These are phyloP conservation scores for Ibidorhyncha struthersii DNA, from an alignment of 2,113 vertebrate genomes.

Conservation along the genomic window DNA sequence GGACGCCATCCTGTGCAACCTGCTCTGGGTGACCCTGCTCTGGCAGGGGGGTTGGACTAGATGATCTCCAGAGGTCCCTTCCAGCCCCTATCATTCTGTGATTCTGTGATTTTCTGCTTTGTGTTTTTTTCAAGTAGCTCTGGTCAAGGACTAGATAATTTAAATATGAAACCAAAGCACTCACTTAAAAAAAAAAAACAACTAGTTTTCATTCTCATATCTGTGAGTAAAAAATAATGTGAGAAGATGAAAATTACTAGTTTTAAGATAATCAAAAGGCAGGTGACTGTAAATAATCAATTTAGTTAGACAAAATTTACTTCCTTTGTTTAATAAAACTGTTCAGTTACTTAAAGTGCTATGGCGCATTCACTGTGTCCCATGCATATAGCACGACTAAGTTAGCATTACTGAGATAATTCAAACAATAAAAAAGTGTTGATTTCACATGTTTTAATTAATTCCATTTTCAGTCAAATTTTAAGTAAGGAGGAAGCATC, in stretches of 20 bases:
- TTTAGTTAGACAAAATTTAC: background rate
- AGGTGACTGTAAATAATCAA: background rate
- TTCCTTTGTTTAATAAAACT: background rate
- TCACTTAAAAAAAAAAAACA: background rate
- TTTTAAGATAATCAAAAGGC: background rate
- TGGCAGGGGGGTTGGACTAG: too few species aligned
- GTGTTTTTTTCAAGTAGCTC: background rate
- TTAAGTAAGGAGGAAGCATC: background rate
- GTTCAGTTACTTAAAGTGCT: background rate
- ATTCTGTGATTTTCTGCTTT: background rate
- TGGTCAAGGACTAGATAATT: background rate
- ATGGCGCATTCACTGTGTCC: background rate
- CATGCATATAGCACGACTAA: background rate
- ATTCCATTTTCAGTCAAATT: constrained; percentile 1
- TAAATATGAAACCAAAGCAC: background rate
- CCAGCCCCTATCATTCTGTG: too few species aligned
- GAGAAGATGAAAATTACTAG: background rate
- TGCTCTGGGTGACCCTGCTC: too few species aligned
- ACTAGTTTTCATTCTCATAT: background rate
- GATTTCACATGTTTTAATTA: background rate
- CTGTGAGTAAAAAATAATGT: background rate
- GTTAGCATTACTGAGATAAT: background rate
- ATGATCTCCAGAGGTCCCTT: too few species aligned
- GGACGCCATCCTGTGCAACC: too few species aligned
- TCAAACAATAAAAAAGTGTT: background rate